Evolutionary conservation across 2,113 vertebrate genomes (phyloP).

Genomic region (Bombycilla garrulus): DNA sequence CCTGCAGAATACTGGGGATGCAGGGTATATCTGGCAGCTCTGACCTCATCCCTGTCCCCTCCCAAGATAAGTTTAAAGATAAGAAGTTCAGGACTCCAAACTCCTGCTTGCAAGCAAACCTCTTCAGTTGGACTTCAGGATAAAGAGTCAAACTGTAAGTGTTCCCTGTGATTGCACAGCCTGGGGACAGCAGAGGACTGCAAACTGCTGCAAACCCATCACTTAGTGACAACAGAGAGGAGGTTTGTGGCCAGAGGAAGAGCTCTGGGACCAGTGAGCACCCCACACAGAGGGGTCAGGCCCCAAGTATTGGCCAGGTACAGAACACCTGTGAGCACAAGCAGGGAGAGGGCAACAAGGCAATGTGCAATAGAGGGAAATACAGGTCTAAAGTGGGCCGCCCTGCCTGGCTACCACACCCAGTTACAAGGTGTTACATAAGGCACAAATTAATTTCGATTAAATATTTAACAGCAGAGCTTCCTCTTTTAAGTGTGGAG

Average conservation of each 20-base stretch:
- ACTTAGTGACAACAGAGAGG: neutral
- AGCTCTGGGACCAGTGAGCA: neutral
- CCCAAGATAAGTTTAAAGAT: neutral
- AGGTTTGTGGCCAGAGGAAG: neutral
- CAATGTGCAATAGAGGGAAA: neutral
- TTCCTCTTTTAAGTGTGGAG: neutral
- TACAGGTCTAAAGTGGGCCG: rapidly evolving
- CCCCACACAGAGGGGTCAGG: neutral
- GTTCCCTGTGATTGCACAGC: neutral
- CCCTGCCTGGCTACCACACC: neutral
- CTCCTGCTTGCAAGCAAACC: neutral
- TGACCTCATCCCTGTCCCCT: neutral
- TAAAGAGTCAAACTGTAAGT: neutral
- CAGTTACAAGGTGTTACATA: neutral
- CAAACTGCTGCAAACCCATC: neutral
- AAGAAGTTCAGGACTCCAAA: neutral
- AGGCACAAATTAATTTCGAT: neutral
- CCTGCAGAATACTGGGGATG: neutral
- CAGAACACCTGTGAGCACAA: neutral
- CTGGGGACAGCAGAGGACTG: neutral
- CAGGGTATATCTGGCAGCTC: neutral
- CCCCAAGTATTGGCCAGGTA: neutral
- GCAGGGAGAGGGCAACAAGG: neutral
- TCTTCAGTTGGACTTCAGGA: neutral
- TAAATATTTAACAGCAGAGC: slow-evolving; percentile 15